Base-by-base conservation (phyloP, 2,888 invertebrate genomes). In the Zygothrica quintamaculata region DNA sequence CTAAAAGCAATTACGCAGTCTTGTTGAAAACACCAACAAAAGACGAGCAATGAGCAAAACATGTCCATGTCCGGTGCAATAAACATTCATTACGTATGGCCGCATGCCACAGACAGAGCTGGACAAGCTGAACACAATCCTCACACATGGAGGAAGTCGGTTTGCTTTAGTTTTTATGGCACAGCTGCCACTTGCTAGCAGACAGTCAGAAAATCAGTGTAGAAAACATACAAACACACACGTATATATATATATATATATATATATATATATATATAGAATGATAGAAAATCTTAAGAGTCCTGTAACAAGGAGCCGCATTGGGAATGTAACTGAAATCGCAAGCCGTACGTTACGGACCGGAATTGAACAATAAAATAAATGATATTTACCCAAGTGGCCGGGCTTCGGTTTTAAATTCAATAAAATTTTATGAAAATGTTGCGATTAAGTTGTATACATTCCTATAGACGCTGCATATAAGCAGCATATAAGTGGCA, bases 341-440 rank as follows among this genome's bases (percentile, higher is more conserved):
- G 76, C 59, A 58, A 64, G 62, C 56, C 60, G 66, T 62, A 51
- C 57, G 59, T 64, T 79, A 76, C 66, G 64, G 58, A 65, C 42
- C 76, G 78, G 85, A 84, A 87, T 82, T 84, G 85, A 84, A 87
- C 87, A 84, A 82, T 84, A 87, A 84, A 84, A 84, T 84, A 84
- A 87, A 84, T 84, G 82, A 84, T 87, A 84, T 84, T 87, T 84
- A 85, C 76, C 59, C 78, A 82, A 87, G 87, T 80, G 74, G 71
- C 72, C 51, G 65, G 61, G 65, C 81, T 53, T 59, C 72, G 65
- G 59, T 77, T 84, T 84, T 84, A 87, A 84, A 84, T 84, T 84
- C 87, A 87, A 87, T 84, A 84, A 84, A 85, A 87, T 85, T 84
- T 84, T 84, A 87, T 84, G 82, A 85, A 84, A 84, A 81, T 85